A percentile compares a stretch with the other conserved stretches of the same genome.
phyloP scores from a whole-genome alignment of 2,797 vertebrate species.

The Sebastes aleutianus region DNA sequence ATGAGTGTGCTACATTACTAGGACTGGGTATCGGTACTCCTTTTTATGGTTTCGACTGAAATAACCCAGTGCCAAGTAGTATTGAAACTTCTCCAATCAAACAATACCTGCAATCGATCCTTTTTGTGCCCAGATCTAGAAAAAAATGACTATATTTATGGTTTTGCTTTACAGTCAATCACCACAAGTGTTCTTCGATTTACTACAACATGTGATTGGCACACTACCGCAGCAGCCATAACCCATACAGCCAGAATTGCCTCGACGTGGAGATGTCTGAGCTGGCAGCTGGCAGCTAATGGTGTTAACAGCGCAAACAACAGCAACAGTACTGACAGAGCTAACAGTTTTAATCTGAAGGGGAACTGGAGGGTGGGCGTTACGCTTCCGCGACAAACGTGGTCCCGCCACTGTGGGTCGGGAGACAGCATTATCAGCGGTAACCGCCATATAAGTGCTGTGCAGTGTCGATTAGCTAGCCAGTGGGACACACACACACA shows the following conservation, averaged over 20 bases:
- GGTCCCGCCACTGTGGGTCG: too few relatives aligned
- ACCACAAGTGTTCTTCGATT: background rate
- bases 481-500: too few relatives aligned
- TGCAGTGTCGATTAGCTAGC: too few relatives aligned
- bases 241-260: background rate
- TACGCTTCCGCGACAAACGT: too few relatives aligned
- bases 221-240: background rate
- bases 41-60: background rate
- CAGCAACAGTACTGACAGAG: too few relatives aligned
- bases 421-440: too few relatives aligned
- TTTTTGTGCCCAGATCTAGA: background rate
- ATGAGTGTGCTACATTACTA: background rate
- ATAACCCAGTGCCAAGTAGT: background rate
- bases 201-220: background rate
- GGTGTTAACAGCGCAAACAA: too few relatives aligned
- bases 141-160: background rate
- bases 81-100: background rate
- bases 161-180: background rate
- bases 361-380: too few relatives aligned
- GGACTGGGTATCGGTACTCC: background rate
- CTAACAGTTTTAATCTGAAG: too few relatives aligned
- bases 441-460: too few relatives aligned
- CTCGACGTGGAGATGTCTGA: background rate
- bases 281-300: background rate
- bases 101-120: background rate